Conservation (phyloP, 2,797 vertebrate genomes). For the Pangasius djambal region DNA sequence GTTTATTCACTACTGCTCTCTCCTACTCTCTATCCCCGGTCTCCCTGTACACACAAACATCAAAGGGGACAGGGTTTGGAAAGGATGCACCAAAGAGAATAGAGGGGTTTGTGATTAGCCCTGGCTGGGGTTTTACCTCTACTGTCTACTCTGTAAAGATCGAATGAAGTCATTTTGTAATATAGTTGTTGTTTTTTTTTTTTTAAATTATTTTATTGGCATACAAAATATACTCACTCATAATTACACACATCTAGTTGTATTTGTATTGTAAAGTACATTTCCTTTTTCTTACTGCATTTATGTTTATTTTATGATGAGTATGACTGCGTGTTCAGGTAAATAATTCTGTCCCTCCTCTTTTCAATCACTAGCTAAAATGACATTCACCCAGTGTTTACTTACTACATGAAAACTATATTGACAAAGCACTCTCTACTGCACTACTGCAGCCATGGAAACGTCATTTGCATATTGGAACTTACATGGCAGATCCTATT, state of each 20-base stretch:
- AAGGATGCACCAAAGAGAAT: conserved; percentile 49
- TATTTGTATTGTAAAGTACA: background rate
- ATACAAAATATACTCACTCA: background rate
- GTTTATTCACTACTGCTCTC: background rate
- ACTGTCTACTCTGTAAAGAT: conserved; percentile 13
- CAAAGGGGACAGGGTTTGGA: conserved; percentile 40
- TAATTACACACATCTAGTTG: background rate
- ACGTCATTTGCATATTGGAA: background rate
- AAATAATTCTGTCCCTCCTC: background rate
- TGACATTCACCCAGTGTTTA: background rate
- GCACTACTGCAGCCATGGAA: background rate
- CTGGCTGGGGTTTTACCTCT: conserved; percentile 15
- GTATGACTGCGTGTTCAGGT: background rate
- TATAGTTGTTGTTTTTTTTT: background rate
- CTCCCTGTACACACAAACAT: conserved; percentile 30
- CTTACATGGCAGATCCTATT: background rate
- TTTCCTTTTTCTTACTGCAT: background rate
- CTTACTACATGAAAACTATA: background rate
- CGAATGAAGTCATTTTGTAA: background rate
- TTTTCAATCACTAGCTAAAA: background rate
- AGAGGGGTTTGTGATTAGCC: conserved; percentile 47
- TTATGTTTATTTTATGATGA: background rate
- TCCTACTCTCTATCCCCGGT: background rate
- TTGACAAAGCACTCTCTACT: background rate
- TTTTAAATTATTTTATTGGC: background rate